Percentiles rank a stretch among this genome's conserved stretches.
Evolutionary conservation across 2,797 vertebrate species (phyloP).

Genomic region (Cirrhinus mrigala): DNA sequence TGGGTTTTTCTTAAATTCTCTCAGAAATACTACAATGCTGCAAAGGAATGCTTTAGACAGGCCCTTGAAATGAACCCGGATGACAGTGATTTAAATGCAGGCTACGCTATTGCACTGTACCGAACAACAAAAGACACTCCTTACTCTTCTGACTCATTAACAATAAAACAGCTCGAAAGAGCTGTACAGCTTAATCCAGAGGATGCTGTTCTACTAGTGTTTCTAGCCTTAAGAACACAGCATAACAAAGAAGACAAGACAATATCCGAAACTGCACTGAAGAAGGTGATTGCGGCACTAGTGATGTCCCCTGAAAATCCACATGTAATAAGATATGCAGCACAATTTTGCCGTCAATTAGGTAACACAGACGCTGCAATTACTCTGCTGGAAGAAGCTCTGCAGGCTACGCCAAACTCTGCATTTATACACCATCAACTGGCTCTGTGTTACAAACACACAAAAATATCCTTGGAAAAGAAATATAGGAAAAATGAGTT

Average conservation of each 20-base stretch:
- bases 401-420: conserved; percentile 65
- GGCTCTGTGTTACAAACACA: conserved; percentile 72
- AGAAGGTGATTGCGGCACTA: conserved; percentile 71
- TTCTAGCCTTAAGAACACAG: conserved; percentile 77
- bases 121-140: conserved; percentile 39
- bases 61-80: conserved; percentile 75
- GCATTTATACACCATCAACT: conserved; percentile 77
- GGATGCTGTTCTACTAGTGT: conserved; percentile 65
- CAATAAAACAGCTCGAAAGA: conserved; percentile 65
- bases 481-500: neutral
- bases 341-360: conserved; percentile 75
- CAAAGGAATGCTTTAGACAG: conserved; percentile 76
- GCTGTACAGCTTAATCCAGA: conserved; percentile 73
- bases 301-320: conserved; percentile 67
- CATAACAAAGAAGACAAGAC: accelerated
- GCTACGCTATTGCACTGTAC: conserved; percentile 74
- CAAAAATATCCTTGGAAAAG: conserved; percentile 45
- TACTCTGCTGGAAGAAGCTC: conserved; percentile 66
- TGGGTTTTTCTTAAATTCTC: conserved; percentile 78
- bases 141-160: neutral
- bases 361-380: conserved; percentile 62
- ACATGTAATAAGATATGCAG: conserved; percentile 75
- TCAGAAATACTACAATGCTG: conserved; percentile 65
- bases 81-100: conserved; percentile 74
- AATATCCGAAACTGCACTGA: conserved; percentile 58